Evolutionary conservation across 1,140 invertebrate genomes (phyloP), one percentile per base, ranked within the genome.

Genomic region (Meloidogyne exigua): DNA sequence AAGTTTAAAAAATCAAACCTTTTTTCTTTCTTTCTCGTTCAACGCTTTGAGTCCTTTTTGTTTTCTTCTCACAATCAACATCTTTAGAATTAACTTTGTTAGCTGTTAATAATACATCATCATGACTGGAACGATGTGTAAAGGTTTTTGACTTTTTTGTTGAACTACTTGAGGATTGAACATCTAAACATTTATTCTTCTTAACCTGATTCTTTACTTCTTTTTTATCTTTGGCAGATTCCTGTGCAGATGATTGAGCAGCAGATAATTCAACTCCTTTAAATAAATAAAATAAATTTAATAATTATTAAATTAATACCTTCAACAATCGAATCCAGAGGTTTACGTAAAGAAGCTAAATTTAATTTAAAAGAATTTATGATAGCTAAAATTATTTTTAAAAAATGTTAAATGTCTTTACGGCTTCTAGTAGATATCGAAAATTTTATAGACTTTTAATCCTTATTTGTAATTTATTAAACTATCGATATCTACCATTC

Each of bases 301-400:
- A 7, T 4, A 7, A 39, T 39, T 9, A 4, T 32, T 32, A 3
- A 32, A 3, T 32, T 32, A 3, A 3, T 32, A 73, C 72, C 76
- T 76, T 77, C 76, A 36, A 68, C 76, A 76, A 78, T 78, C 1
- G 76, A 57, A 77, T 78, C 76, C 21, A 78, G 44, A 12, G 76
- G 76, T n/a, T 75, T 78, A 11, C 71, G 49, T 49, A 76, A 32
- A 12, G 64, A 65, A 23, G 44, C 75, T 77, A 18, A 75, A 77
- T 39, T 74, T n/a, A n/a, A 57, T 57, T 57, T n/a, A 57, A n/a
- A n/a, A 21, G 7, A 57, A 57, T 21, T 49, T n/a, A 49, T 32
- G 28, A 2, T 32, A 49, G 15, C n/a, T n/a, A n/a, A n/a, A n/a
- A n/a, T n/a, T n/a, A n/a, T n/a, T n/a, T n/a, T n/a, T n/a, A n/a